Percentiles rank a stretch among this genome's conserved stretches.
phyloP scores from a whole-genome alignment of 2,113 vertebrate species.

The Ornithorhynchus anatinus region DNA sequence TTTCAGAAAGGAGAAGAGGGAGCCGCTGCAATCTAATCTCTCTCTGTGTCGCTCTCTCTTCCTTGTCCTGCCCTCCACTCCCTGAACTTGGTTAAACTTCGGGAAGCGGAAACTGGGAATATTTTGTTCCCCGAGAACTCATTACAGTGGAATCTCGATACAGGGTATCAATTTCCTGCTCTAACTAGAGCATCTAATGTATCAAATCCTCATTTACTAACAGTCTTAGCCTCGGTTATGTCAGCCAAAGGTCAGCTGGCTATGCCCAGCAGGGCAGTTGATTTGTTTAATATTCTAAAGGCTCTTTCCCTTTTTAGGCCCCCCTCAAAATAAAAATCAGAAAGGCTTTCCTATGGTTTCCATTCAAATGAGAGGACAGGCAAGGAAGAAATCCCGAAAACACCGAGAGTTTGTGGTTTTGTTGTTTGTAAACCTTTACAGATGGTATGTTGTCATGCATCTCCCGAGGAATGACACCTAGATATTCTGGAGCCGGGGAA shows the following conservation, averaged over 20 bases:
- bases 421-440: too few relatives aligned
- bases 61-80: background rate
- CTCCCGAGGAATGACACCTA: slow-evolving; percentile 7
- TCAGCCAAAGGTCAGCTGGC: slow-evolving; percentile 70
- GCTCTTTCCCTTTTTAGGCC: slow-evolving; percentile 27
- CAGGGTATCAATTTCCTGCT: slow-evolving; percentile 38
- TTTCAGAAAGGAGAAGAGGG: background rate
- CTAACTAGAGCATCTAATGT: slow-evolving; percentile 57
- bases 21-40: background rate
- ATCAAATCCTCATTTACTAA: slow-evolving; percentile 63
- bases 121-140: slow-evolving; percentile 31
- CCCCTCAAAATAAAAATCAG: too few relatives aligned
- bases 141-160: slow-evolving; percentile 45
- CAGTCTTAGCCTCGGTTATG: slow-evolving; percentile 49
- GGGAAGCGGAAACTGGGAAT: slow-evolving; percentile 18
- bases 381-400: too few relatives aligned
- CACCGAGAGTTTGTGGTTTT: too few relatives aligned
- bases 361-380: too few relatives aligned
- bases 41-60: background rate
- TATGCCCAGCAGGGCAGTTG: slow-evolving; percentile 48
- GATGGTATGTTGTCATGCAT: slow-evolving; percentile 13
- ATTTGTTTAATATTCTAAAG: slow-evolving; percentile 50
- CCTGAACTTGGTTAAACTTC: slow-evolving; percentile 48
- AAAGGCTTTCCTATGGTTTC: too few relatives aligned
- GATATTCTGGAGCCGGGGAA: too few relatives aligned